Percentiles rank a stretch among this genome's conserved stretches.
phyloP scores from a whole-genome alignment of 2,888 invertebrate genomes.

The Erebia palarica region DNA sequence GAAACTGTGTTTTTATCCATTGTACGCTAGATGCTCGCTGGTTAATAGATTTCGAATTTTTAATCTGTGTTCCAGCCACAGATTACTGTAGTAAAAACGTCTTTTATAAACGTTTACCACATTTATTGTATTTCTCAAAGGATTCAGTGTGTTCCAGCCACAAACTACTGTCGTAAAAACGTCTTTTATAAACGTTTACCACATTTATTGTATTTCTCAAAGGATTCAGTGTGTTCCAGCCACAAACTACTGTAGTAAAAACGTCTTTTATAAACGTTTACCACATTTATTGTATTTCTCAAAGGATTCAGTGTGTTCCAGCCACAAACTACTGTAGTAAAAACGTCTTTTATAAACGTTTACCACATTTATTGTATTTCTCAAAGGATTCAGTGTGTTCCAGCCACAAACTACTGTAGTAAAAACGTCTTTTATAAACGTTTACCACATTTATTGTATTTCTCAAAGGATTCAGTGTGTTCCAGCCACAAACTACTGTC shows the following conservation, averaged over 20 bases:
- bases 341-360: neutral
- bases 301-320: neutral
- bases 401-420: too few relatives aligned
- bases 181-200: neutral
- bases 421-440: too few relatives aligned
- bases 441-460: too few relatives aligned
- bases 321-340: neutral
- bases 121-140: too few relatives aligned
- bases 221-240: neutral
- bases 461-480: too few relatives aligned
- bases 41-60: slow-evolving; percentile 42
- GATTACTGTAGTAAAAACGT: neutral
- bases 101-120: neutral
- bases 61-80: slow-evolving; percentile 18
- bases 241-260: neutral
- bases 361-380: too few relatives aligned
- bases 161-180: neutral
- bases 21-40: slow-evolving; percentile 52
- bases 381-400: too few relatives aligned
- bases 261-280: neutral
- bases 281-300: too few relatives aligned
- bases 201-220: too few relatives aligned
- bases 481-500: too few relatives aligned
- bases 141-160: neutral
- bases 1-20: slow-evolving; percentile 78